Evolutionary conservation across 2,797 vertebrate genomes (phyloP), one percentile per base, ranked within the genome.

Genomic region (Tiaroga cobitis): DNA sequence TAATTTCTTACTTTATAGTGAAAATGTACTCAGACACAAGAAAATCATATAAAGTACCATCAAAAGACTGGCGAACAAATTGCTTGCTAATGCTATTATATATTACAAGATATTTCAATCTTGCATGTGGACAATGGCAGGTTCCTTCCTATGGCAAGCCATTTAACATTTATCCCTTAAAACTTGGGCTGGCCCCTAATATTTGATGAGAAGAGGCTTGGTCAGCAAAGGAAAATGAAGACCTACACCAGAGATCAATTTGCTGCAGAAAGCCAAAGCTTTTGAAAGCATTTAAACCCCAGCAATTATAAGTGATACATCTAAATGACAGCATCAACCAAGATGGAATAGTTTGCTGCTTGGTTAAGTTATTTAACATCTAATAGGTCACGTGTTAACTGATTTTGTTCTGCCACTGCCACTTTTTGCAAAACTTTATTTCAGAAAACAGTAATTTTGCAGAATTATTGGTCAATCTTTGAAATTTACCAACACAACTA

Each of bases 121-220:
- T 78, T 54, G 26, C 43, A 6, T 6, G 26, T 70, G 78, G 80
- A 89, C 88, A 85, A 89, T 80, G 70, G 82, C 80, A 87, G 61
- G 11, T 46, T n/a, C 19, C 15, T 75, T 65, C 8, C 21, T 65
- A 32, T 43, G 81, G 8, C 37, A 78, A 78, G 24, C 8, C 15
- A 61, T 43, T 78, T 61, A 77, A 61, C 8, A 61, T 19, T 41
- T 39, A 56, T n/a, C 8, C 5, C 21, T 77, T 59, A 39, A 59
- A 77, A n/a, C 13, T 77, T 59, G 7, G 26, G 29, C 29, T 32
- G 63, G 15, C 29, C 61, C 15, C 63, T 8, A 65, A 32, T 65
- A 65, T 7, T 65, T 8, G 29, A 32, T 0, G 1, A 32, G 7
- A 65, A 65, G 6, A 32, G 63, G 29, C 15, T 65, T 65, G 15